These are phyloP conservation scores for Dastarcus helophoroides DNA, from an alignment of 2,888 invertebrate species.

Conservation along the genomic window DNA sequence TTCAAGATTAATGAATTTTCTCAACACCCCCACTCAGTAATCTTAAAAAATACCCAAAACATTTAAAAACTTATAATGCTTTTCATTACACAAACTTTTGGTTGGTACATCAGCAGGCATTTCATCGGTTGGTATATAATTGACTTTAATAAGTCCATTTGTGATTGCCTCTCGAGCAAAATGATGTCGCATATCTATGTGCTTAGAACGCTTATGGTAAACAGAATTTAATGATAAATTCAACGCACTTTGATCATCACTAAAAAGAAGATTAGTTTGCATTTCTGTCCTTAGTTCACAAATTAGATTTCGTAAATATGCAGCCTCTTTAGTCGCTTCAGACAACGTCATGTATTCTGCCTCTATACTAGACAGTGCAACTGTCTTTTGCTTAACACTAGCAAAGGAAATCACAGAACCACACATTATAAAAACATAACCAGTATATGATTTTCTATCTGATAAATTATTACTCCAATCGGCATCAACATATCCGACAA, in stretches of 20 bases:
- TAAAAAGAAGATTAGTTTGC: slow-evolving; percentile 4
- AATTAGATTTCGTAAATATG: slow-evolving; percentile 7
- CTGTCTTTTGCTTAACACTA: slow-evolving; percentile 23
- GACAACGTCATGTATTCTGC: slow-evolving; percentile 23
- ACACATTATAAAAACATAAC: slow-evolving; percentile 21
- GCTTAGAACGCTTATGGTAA: slow-evolving; percentile 6
- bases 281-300: slow-evolving; percentile 2
- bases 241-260: slow-evolving; percentile 9
- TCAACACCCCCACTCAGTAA: no score
- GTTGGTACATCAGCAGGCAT: no score
- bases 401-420: slow-evolving; percentile 21
- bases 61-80: no score
- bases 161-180: no score
- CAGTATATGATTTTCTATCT: slow-evolving; percentile 32
- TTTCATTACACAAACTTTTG: no score
- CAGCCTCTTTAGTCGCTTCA: slow-evolving; percentile 19
- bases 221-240: slow-evolving; percentile 4
- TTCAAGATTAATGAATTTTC: no score
- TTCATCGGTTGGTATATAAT: no score
- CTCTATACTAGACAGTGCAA: slow-evolving; percentile 24
- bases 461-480: slow-evolving; percentile 16
- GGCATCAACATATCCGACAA: slow-evolving; percentile 19
- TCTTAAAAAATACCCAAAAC: no score
- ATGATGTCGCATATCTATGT: slow-evolving; percentile 7
- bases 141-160: no score